Base-by-base conservation (phyloP, 2,888 invertebrate genomes). In the Eustalomyia histrio region DNA sequence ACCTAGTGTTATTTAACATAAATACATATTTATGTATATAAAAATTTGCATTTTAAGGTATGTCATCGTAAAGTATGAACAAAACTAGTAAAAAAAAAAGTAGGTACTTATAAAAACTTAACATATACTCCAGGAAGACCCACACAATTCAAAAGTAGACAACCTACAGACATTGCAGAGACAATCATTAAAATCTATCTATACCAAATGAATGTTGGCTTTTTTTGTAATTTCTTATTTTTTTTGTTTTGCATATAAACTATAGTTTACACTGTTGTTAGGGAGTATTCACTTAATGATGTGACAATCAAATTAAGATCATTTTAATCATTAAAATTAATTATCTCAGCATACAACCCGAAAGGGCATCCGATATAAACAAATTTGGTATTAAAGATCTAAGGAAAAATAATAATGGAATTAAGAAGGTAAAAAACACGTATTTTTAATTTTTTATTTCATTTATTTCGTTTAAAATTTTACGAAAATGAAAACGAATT, bases 21-120 rank as follows among this genome's bases (percentile, higher is more conserved):
- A 53, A 60, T 76, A 47, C 16, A 65, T 58, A 58, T 53, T 78
- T 60, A 64, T 60, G 24, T 24, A 3, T 3, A 24, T 3, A 24
- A 24, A 33, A 65, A 72, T 78, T 78, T 60, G 58, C 76, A 78
- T 78, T 53, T 72, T 60, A 71, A 71, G 76, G 64, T 72, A 72
- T 65, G 71, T 53, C 76, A 72, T 72, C 33, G 33, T 71, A 18
- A 71, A 47, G 35, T 43, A 17, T 39, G 5, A 33, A 55, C 17
- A 63, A 69, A 55, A 76, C 33, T 39, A 24, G 21, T 1, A 14
- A 52, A 52, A 39, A 53, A 14, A 52, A 52, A 39, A 53, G 61
- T 21, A 21, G 21, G 21, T 21, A 47, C 9, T 7, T 14, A 8
- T 21, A 57, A 55, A 33, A 63, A 24, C 55, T 47, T 47, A 47